These are phyloP conservation scores for Autographa gamma DNA, from an alignment of 2,888 invertebrate genomes.

Conservation along the genomic window DNA sequence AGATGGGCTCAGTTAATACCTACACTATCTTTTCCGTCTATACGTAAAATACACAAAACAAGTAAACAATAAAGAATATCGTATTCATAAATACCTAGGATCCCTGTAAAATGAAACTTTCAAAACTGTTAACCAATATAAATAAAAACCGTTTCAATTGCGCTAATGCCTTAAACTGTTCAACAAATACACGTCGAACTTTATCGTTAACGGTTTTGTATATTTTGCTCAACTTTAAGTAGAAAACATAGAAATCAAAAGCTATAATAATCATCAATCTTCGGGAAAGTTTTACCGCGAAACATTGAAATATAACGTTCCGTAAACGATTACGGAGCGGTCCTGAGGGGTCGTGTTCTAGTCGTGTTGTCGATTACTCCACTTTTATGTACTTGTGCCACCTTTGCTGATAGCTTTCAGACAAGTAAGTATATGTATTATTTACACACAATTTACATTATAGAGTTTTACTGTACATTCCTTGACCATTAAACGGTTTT, in stretches of 20 bases:
- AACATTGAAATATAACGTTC: slow-evolving; percentile 6
- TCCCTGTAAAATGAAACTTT: neutral
- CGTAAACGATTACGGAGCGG: neutral
- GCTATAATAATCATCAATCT: slow-evolving; percentile 1
- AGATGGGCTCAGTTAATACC: no score
- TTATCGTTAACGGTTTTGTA: neutral
- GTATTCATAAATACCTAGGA: no score
- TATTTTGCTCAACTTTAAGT: neutral
- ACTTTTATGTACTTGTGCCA: neutral
- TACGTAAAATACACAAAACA: no score
- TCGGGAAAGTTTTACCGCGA: neutral
- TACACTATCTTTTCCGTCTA: no score
- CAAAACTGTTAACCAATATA: neutral
- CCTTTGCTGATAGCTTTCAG: neutral
- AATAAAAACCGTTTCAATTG: slow-evolving; percentile 14
- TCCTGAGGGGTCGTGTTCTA: neutral
- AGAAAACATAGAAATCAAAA: neutral
- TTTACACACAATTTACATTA: neutral
- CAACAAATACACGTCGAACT: slow-evolving; percentile 6
- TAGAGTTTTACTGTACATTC: no score
- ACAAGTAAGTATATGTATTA: neutral
- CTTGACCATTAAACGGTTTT: no score
- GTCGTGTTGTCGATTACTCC: slow-evolving; percentile 2
- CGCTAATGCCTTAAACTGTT: neutral
- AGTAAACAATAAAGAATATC: no score